Conservation (phyloP, 2,113 vertebrate species). For the Heterotis niloticus region DNA sequence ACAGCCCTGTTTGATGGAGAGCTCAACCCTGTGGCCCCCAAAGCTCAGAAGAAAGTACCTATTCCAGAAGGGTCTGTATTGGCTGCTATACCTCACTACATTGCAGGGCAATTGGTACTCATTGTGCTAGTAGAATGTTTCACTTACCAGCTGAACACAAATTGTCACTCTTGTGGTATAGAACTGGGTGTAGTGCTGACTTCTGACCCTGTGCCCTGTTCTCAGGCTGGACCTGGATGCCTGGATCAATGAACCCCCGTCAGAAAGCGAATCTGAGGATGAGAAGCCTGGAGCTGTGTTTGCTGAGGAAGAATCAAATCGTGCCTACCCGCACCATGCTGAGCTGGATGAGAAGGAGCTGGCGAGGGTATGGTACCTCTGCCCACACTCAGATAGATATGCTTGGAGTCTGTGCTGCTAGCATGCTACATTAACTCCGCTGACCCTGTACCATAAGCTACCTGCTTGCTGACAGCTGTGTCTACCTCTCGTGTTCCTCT, state of each 20-base stretch:
- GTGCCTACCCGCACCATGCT: constrained; percentile 70
- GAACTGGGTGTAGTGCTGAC: background rate
- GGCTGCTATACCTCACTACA: background rate
- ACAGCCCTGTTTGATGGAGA: constrained; percentile 89
- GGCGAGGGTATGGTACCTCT: constrained; percentile 70
- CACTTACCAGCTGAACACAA: background rate
- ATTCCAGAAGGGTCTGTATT: constrained; percentile 86
- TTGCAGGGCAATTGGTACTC: too few relatives aligned
- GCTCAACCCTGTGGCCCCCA: constrained; percentile 95
- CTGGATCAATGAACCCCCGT: constrained; percentile 97
- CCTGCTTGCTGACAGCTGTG: background rate
- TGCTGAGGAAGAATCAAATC: constrained; percentile 81
- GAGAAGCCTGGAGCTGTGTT: constrained; percentile 90
- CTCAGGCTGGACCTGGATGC: constrained; percentile 86
- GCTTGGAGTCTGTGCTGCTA: background rate
- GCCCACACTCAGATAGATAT: background rate
- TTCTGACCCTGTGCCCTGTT: constrained; percentile 3
- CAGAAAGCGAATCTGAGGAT: constrained; percentile 95
- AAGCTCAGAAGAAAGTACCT: constrained; percentile 97
- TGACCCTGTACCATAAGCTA: background rate
- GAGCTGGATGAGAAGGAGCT: constrained; percentile 94
- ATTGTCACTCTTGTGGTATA: background rate
- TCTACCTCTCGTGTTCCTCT: background rate
- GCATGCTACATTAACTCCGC: background rate
- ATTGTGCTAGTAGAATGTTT: too few relatives aligned